phyloP scores from a whole-genome alignment of 2,113 vertebrate genomes.

The Coturnix japonica region DNA sequence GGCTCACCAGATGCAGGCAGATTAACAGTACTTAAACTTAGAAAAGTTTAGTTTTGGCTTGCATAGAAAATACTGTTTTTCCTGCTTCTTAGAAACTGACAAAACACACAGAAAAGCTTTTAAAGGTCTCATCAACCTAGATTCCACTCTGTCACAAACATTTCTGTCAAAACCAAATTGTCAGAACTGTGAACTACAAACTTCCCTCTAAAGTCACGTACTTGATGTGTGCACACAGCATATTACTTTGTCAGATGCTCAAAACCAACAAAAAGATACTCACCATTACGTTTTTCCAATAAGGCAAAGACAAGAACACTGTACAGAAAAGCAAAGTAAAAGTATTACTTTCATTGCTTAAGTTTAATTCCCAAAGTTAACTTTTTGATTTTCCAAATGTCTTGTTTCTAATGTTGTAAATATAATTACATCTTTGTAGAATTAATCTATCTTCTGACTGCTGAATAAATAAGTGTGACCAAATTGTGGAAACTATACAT shows the following conservation, averaged over 20 bases:
- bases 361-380: background rate
- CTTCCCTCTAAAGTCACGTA: background rate
- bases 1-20: background rate
- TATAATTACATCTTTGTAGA: background rate
- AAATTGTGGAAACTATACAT: background rate
- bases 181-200: background rate
- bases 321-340: background rate
- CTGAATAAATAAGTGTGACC: background rate
- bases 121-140: background rate
- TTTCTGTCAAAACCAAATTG: background rate
- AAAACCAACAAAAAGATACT: background rate
- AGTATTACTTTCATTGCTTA: background rate
- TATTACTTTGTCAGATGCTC: background rate
- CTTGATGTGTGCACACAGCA: background rate
- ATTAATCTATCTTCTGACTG: background rate
- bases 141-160: fast-evolving
- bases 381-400: background rate
- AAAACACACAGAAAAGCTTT: background rate
- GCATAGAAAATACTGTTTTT: background rate
- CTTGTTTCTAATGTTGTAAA: background rate
- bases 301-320: background rate
- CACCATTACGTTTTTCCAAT: background rate
- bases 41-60: background rate
- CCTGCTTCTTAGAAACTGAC: background rate
- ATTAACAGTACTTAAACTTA: background rate